Percentiles rank a stretch among this genome's conserved stretches.
Evolutionary conservation across 2,797 vertebrate species (phyloP).

Genomic region (Paguma larvata): DNA sequence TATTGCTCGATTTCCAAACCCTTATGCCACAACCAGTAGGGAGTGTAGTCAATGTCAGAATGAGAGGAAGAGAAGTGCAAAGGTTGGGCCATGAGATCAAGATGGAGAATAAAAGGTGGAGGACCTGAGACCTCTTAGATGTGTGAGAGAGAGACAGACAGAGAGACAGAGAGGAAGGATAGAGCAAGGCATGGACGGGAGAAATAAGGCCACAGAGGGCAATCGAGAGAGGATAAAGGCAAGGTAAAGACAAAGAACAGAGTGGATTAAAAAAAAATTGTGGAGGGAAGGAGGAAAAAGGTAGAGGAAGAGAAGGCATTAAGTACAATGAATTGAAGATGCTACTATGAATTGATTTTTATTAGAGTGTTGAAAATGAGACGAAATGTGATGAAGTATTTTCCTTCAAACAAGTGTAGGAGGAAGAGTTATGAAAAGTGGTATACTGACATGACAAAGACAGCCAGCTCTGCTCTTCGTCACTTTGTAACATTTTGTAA

Average conservation of each 20-base stretch:
- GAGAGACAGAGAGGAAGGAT: neutral
- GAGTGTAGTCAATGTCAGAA: neutral
- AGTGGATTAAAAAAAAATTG: neutral
- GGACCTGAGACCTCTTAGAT: neutral
- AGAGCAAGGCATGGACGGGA: neutral
- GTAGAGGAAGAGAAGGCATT: neutral
- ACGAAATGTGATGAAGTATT: neutral
- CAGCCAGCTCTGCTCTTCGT: neutral
- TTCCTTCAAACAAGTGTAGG: neutral
- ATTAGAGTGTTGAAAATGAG: neutral
- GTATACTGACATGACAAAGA: neutral
- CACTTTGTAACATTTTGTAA: neutral
- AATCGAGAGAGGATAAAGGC: neutral
- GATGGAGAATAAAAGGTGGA: neutral
- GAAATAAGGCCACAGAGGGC: neutral
- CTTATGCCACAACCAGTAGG: neutral
- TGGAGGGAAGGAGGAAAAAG: neutral
- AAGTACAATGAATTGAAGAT: neutral
- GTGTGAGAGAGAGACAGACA: too few relatives aligned
- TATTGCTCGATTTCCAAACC: neutral
- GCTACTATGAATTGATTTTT: neutral
- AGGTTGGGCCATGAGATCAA: neutral
- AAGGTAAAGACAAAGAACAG: neutral
- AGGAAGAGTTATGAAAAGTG: neutral
- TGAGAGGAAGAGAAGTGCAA: neutral